Evolutionary conservation across 2,797 vertebrate species (phyloP), one percentile per base, ranked within the genome.

Genomic region (Esox masquinongy): DNA sequence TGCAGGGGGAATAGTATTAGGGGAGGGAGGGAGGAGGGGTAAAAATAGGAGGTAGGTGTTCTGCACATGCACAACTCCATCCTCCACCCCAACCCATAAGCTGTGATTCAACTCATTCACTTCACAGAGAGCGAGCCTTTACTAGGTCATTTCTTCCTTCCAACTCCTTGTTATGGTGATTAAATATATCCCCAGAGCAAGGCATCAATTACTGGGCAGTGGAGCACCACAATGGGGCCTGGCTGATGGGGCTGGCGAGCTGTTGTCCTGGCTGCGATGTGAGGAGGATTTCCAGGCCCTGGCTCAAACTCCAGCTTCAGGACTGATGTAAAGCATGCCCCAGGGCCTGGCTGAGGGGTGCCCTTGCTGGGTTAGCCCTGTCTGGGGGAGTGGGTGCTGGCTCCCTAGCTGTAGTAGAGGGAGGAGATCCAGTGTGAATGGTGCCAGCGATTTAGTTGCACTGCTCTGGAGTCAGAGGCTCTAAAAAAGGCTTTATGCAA

Each of bases 181-280:
- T 93, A 94, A 94, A 94, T 91, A 90, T 91, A 93, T 94, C 91
- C 92, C 90, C 84, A 90, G 86, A 90, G 90, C 88, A 92, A 93
- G 88, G 90, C 92, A 91, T 93, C 91, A 93, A 93, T 94, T 94
- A 93, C 91, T 87, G 91, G 88, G 88, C 92, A 93, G 88, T 87
- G 83, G 85, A 92, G 89, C 88, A 88, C 91, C 88, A 88, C 90
- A 90, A 87, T 88, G 80, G 83, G 84, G 83, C 74, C 83, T 88
- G 88, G 87, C 90, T 91, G 84, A 74, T 82, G 87, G 72, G 31
- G 47, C 49, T 74, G 86, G 64, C 64, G 64, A 16, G 31, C 86
- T 86, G 88, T 88, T 86, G 83, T 86, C 83, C 89, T 92, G 88
- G 90, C 89, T 91, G 88, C 50, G 78, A 84, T 87, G 83, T 79